phyloP scores from a whole-genome alignment of 2,797 vertebrate species.

The Phataginus tricuspis region DNA sequence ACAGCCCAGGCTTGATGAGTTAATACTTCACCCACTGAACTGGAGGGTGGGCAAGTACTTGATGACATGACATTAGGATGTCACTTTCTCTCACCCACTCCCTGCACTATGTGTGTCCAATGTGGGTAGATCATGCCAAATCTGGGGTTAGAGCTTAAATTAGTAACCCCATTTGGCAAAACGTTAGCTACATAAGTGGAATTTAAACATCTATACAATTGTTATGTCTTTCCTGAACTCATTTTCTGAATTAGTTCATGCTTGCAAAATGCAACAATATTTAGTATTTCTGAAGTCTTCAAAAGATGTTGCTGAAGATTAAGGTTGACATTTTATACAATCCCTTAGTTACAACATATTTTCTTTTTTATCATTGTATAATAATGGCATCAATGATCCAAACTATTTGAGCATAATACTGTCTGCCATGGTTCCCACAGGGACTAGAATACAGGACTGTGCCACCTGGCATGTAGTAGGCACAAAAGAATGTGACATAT shows the following conservation, averaged over 20 bases:
- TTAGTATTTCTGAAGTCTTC: slow-evolving; percentile 48
- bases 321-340: slow-evolving; percentile 22
- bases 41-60: background rate
- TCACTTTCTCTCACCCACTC: background rate
- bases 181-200: slow-evolving; percentile 30
- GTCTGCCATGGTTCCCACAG: background rate
- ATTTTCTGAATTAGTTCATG: slow-evolving; percentile 44
- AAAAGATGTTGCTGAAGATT: slow-evolving; percentile 13
- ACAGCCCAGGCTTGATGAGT: background rate
- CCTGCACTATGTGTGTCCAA: background rate
- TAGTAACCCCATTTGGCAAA: background rate
- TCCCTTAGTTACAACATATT: slow-evolving; percentile 21
- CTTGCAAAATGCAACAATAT: slow-evolving; percentile 34
- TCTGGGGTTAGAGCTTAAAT: background rate
- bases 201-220: slow-evolving; percentile 36
- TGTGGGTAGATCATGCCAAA: background rate
- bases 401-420: background rate
- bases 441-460: background rate
- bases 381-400: background rate
- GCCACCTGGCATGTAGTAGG: background rate
- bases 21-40: background rate
- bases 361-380: slow-evolving; percentile 31
- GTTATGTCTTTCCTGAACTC: slow-evolving; percentile 25
- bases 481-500: background rate
- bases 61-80: background rate